Conservation (phyloP, 2,113 vertebrate genomes). For the Caretta caretta region DNA sequence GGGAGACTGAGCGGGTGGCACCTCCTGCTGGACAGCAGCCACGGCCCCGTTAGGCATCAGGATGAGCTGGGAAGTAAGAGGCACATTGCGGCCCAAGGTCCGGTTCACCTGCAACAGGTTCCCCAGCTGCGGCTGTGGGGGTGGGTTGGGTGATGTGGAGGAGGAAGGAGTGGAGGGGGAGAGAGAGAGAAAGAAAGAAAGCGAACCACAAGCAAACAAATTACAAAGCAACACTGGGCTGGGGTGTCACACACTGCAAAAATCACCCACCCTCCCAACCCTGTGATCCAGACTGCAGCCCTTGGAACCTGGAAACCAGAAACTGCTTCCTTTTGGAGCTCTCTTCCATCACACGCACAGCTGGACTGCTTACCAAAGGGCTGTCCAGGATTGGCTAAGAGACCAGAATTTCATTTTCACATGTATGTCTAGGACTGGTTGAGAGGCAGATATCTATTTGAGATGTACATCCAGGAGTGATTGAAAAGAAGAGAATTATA, state of each 20-base stretch:
- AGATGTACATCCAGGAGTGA: neutral
- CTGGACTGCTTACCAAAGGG: neutral
- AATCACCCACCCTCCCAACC: neutral
- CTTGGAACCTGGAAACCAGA: neutral
- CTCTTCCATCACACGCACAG: neutral
- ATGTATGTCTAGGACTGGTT: neutral
- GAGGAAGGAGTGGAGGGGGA: constrained; percentile 22
- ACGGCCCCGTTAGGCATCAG: constrained; percentile 97
- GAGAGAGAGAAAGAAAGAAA: constrained; percentile 66
- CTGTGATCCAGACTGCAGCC: neutral
- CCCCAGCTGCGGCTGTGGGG: constrained; percentile 86
- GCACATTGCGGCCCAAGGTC: constrained; percentile 87
- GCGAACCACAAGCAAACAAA: constrained; percentile 68
- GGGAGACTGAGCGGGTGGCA: constrained; percentile 81
- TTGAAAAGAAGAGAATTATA: neutral
- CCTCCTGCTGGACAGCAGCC: constrained; percentile 93
- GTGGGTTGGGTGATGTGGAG: constrained; percentile 45
- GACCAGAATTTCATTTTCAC: neutral
- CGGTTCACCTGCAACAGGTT: constrained; percentile 88
- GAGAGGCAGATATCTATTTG: neutral
- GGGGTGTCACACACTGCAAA: neutral
- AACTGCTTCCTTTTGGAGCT: neutral
- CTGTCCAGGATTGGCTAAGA: neutral
- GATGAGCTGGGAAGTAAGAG: constrained; percentile 95
- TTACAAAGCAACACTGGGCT: constrained; percentile 49